These are phyloP conservation scores for Microchirus variegatus DNA, from an alignment of 2,797 vertebrate genomes.

Conservation along the genomic window DNA sequence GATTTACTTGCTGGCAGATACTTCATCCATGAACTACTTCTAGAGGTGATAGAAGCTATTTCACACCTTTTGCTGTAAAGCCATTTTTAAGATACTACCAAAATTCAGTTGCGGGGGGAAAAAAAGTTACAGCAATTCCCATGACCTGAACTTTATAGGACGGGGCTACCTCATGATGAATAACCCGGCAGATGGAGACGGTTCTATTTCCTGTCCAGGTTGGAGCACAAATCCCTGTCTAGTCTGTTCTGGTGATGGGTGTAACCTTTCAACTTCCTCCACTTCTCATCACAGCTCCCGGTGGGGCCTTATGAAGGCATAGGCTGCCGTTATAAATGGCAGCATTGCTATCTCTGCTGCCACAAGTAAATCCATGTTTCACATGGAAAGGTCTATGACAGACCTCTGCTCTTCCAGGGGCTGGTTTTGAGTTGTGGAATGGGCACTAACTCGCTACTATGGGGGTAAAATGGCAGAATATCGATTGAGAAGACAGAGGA, in stretches of 20 bases:
- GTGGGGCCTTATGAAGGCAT: slow-evolving; percentile 32
- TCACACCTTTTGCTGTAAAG: slow-evolving; percentile 23
- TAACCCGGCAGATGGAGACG: slow-evolving; percentile 27
- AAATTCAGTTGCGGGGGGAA: slow-evolving; percentile 6
- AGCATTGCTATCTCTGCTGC: slow-evolving; percentile 30
- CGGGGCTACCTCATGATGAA: slow-evolving; percentile 33
- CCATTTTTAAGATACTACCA: not conserved
- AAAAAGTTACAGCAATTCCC: slow-evolving; percentile 35
- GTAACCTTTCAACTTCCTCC: slow-evolving; percentile 65
- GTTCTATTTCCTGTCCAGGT: slow-evolving; percentile 37
- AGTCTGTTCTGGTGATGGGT: slow-evolving; percentile 28
- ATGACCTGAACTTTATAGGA: slow-evolving; percentile 27
- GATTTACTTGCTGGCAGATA: slow-evolving; percentile 3
- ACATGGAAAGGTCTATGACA: slow-evolving; percentile 45
- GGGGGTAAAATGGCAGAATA: slow-evolving; percentile 60
- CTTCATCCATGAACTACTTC: slow-evolving; percentile 8
- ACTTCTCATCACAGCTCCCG: slow-evolving; percentile 35
- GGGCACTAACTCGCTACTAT: not conserved
- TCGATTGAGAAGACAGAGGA: slow-evolving; percentile 57
- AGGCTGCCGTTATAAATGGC: slow-evolving; percentile 55
- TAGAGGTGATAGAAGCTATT: slow-evolving; percentile 9
- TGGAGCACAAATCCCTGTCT: slow-evolving; percentile 31
- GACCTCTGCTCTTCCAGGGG: slow-evolving; percentile 48
- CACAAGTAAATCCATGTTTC: slow-evolving; percentile 58
- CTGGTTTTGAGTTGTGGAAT: slow-evolving; percentile 53